These are phyloP conservation scores for Dascyllus trimaculatus DNA, from an alignment of 2,113 vertebrate genomes.

Conservation along the genomic window DNA sequence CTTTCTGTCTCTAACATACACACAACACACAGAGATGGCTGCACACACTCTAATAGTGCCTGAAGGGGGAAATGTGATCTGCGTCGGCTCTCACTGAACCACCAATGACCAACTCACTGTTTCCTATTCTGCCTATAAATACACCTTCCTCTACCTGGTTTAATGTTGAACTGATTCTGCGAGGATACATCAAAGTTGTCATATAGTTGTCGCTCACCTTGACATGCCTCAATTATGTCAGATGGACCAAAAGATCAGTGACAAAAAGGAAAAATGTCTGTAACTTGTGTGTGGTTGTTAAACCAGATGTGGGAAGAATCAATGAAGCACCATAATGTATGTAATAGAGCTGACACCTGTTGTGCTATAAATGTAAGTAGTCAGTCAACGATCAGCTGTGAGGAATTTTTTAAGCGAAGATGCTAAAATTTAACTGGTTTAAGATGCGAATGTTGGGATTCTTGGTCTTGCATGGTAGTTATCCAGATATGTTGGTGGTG, in stretches of 20 bases:
- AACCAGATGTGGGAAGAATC: no score
- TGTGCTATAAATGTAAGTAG: not conserved
- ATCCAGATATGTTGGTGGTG: no score
- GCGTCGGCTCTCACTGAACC: constrained; percentile 26
- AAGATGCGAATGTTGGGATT: not conserved
- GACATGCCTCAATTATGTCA: no score
- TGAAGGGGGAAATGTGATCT: constrained; percentile 66
- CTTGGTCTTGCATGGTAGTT: no score
- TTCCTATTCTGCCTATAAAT: constrained; percentile 22
- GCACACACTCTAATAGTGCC: constrained; percentile 55
- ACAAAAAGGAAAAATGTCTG: no score
- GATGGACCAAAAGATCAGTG: no score
- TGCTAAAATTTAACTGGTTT: not conserved
- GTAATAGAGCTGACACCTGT: no score
- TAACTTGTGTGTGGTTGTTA: no score
- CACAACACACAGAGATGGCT: constrained; percentile 47
- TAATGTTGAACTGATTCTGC: not conserved
- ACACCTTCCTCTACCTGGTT: not conserved
- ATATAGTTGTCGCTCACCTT: no score
- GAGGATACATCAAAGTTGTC: not conserved
- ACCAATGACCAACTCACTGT: constrained; percentile 26
- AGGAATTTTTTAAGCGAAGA: no score
- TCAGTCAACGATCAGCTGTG: not conserved
- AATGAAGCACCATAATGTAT: no score
- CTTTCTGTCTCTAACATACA: constrained; percentile 64